Percentiles rank a stretch among this genome's conserved stretches.
Evolutionary conservation across 2,113 vertebrate genomes (phyloP).

Genomic region (Prionailurus bengalensis): DNA sequence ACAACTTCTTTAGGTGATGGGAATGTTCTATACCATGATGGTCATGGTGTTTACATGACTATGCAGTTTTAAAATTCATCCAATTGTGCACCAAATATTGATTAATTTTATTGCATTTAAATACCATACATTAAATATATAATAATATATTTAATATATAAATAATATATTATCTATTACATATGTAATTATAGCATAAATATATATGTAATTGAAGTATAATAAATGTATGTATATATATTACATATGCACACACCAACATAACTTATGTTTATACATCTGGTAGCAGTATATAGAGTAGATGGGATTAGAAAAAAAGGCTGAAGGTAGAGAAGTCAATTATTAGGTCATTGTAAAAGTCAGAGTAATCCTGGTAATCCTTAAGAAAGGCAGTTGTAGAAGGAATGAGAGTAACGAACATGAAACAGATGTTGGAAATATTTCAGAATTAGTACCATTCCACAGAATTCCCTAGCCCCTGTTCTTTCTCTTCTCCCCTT

Average conservation of each 20-base stretch:
- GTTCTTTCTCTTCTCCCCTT: neutral
- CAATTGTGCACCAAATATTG: neutral
- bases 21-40: neutral
- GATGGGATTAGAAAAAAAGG: neutral
- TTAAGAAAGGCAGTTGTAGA: neutral
- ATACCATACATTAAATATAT: neutral
- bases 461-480: neutral
- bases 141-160: neutral
- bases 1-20: neutral
- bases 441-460: neutral
- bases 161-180: neutral
- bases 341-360: neutral
- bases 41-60: neutral
- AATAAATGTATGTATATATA: neutral
- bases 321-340: neutral
- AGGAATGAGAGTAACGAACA: neutral
- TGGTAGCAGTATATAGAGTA: neutral
- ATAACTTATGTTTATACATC: neutral
- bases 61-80: neutral
- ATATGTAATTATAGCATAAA: neutral
- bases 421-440: neutral
- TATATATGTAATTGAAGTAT: neutral
- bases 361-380: neutral
- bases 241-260: neutral
- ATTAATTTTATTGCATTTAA: neutral